A percentile compares a stretch with the other conserved stretches of the same genome.
These are phyloP conservation scores for Leucoma salicis DNA, from an alignment of 2,888 invertebrate species.

Conservation along the genomic window DNA sequence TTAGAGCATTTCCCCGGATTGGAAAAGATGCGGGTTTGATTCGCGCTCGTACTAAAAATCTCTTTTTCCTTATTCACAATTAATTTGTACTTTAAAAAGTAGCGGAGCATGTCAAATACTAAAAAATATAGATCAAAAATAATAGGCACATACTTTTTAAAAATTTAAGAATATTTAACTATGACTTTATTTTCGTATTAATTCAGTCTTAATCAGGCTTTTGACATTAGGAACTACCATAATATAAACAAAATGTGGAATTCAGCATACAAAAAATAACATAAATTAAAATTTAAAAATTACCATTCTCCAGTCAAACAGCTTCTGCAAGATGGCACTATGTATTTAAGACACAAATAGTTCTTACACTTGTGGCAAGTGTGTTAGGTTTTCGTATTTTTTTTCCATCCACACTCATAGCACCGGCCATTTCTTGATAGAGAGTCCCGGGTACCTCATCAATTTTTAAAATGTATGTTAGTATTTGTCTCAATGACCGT, in stretches of 20 bases:
- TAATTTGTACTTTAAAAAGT: too few relatives aligned
- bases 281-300: not conserved
- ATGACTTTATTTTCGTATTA: not conserved
- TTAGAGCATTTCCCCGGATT: too few relatives aligned
- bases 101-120: too few relatives aligned
- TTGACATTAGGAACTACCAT: not conserved
- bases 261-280: not conserved
- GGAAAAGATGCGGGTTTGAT: too few relatives aligned
- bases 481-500: conserved; percentile 10
- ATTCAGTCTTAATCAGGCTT: not conserved
- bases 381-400: conserved; percentile 1
- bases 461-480: conserved; percentile 12
- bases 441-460: conserved; percentile 7
- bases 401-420: conserved; percentile 4
- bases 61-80: too few relatives aligned
- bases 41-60: too few relatives aligned
- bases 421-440: conserved; percentile 2
- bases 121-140: too few relatives aligned
- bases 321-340: not conserved
- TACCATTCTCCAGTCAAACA: not conserved
- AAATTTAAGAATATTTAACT: too few relatives aligned
- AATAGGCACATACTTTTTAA: too few relatives aligned
- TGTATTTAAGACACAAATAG: conserved; percentile 3
- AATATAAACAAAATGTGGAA: not conserved
- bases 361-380: not conserved